Percentiles rank a stretch among this genome's conserved stretches.
Evolutionary conservation across 1,140 invertebrate species (phyloP).

Genomic region (Pseudomyrmex pallidus): DNA sequence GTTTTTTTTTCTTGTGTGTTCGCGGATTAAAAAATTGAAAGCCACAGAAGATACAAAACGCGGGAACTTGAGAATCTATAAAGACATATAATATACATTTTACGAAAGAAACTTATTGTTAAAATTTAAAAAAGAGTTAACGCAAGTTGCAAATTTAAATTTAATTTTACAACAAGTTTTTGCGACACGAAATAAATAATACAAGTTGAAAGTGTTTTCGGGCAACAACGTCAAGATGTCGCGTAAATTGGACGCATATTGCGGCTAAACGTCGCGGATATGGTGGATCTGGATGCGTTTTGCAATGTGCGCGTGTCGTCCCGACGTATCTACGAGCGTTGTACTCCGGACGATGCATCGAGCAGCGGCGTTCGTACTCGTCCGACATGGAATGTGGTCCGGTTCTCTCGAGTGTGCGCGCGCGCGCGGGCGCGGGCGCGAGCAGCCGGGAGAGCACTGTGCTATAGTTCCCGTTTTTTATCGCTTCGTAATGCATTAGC

Average conservation of each 20-base stretch:
- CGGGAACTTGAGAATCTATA: neutral
- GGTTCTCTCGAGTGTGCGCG: constrained; percentile 74
- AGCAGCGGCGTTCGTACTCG: constrained; percentile 77
- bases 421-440: constrained; percentile 30
- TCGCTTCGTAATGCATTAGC: constrained; percentile 80
- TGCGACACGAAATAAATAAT: neutral
- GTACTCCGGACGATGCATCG: constrained; percentile 77
- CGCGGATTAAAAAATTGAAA: neutral
- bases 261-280: neutral
- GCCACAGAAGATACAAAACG: too few relatives aligned
- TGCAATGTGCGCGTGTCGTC: constrained; percentile 58
- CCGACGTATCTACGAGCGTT: constrained; percentile 71
- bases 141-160: too few relatives aligned
- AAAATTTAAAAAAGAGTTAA: neutral
- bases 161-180: too few relatives aligned
- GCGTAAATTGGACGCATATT: neutral
- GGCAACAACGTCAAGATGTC: neutral
- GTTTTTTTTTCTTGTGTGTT: neutral
- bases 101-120: neutral
- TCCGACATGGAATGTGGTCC: constrained; percentile 84
- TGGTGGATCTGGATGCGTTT: constrained; percentile 43
- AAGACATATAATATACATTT: neutral
- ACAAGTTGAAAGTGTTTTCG: neutral
- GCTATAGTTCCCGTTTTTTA: constrained; percentile 79
- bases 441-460: constrained; percentile 37